Conservation (phyloP, 2,888 invertebrate genomes). For the Petrophora chlorosata region DNA sequence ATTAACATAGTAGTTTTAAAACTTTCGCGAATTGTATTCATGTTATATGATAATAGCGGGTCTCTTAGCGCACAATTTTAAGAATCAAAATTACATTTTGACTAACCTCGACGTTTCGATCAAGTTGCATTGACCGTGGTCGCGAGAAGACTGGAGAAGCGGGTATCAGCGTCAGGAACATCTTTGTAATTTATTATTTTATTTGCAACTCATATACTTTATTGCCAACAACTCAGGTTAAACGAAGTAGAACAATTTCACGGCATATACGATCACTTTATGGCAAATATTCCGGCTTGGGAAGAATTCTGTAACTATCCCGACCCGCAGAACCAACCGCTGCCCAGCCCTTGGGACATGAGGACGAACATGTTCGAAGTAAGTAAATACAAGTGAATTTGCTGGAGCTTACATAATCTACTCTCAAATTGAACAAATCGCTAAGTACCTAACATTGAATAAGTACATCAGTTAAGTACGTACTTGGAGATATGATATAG, state of each 20-base stretch:
- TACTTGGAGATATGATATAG: too few species aligned
- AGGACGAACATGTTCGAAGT: conserved; percentile 85
- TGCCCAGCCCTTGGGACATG: conserved; percentile 89
- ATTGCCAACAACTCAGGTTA: conserved; percentile 59
- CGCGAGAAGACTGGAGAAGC: too few species aligned
- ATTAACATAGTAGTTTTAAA: too few species aligned
- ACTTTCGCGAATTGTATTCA: too few species aligned
- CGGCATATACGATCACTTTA: conserved; percentile 88
- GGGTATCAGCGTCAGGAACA: too few species aligned
- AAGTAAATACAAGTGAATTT: conserved; percentile 3
- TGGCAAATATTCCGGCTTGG: conserved; percentile 85
- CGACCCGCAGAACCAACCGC: conserved; percentile 87
- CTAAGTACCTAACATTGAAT: not conserved
- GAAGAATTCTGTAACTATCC: conserved; percentile 88
- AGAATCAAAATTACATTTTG: too few species aligned
- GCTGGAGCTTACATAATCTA: not conserved
- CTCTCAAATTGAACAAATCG: not conserved
- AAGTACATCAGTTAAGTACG: too few species aligned
- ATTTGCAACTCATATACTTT: not conserved
- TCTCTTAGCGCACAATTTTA: too few species aligned
- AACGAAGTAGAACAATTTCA: conserved; percentile 71
- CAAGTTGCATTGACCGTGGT: too few species aligned
- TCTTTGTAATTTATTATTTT: too few species aligned
- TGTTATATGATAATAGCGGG: too few species aligned
- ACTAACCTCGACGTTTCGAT: too few species aligned